Conservation (phyloP, 2,797 vertebrate genomes). For the Babyrousa celebensis region DNA sequence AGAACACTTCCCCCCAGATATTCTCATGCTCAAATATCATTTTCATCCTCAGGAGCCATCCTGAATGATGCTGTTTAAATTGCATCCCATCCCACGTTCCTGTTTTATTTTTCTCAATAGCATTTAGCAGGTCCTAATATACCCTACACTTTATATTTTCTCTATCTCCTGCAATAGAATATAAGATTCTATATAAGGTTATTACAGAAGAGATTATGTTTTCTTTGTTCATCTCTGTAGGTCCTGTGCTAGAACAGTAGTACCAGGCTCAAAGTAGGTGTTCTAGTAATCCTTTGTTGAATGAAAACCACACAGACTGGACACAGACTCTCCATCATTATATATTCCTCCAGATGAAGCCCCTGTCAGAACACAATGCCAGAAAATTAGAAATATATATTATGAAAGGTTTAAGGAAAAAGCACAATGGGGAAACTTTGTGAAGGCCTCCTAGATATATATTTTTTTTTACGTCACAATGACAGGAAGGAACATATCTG, state of each 20-base stretch:
- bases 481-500: background rate
- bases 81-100: background rate
- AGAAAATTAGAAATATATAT: slow-evolving; percentile 3
- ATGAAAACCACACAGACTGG: background rate
- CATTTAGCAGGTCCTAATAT: background rate
- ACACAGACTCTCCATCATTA: background rate
- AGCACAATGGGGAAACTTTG: background rate
- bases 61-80: background rate
- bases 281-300: slow-evolving; percentile 26
- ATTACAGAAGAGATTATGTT: background rate
- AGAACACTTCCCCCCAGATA: background rate
- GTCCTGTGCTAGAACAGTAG: background rate
- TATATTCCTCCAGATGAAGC: background rate
- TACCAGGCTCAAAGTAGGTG: background rate
- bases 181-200: background rate
- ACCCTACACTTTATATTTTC: background rate
- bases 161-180: background rate
- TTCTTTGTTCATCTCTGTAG: background rate
- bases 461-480: background rate
- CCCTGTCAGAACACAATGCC: background rate
- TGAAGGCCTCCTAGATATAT: background rate
- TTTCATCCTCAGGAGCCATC: background rate
- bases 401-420: background rate
- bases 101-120: slow-evolving; percentile 11
- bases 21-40: background rate